These are phyloP conservation scores for Brotula barbata DNA, from an alignment of 2,797 vertebrate species.

Conservation along the genomic window DNA sequence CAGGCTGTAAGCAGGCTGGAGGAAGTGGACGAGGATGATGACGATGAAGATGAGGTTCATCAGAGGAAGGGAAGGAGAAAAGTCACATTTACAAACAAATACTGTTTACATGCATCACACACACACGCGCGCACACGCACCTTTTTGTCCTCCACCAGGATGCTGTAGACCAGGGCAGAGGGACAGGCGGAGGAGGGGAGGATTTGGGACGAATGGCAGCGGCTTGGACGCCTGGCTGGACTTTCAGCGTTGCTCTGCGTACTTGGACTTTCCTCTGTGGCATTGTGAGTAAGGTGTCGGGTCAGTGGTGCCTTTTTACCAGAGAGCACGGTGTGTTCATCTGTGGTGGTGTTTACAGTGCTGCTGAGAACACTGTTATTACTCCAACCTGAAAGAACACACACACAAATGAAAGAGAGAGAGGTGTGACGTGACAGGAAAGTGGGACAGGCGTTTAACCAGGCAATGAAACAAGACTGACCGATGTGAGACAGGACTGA, in stretches of 20 bases:
- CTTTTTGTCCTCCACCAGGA: conserved; percentile 73
- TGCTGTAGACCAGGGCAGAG: conserved; percentile 70
- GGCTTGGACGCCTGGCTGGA: conserved; percentile 10
- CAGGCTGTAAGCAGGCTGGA: conserved; percentile 76
- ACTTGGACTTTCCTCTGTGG: conserved; percentile 2
- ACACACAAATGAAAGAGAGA: background rate
- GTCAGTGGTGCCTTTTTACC: too few relatives aligned
- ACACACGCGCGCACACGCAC: conserved; percentile 20
- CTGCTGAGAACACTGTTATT: conserved; percentile 22
- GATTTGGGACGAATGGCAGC: conserved; percentile 26
- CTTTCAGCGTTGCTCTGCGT: conserved; percentile 23
- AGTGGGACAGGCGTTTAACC: too few relatives aligned
- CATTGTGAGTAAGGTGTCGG: conserved; percentile 18
- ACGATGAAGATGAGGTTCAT: background rate
- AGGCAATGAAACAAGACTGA: conserved; percentile 13
- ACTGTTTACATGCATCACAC: background rate
- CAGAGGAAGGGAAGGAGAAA: conserved; percentile 21
- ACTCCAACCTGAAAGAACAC: conserved; percentile 34
- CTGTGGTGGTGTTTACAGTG: conserved; percentile 5
- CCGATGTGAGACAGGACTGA: conserved; percentile 27
- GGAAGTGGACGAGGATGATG: background rate
- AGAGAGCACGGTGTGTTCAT: too few relatives aligned
- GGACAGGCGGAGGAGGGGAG: conserved; percentile 22
- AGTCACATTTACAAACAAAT: conserved; percentile 3
- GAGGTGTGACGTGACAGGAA: background rate